These are phyloP conservation scores for Zonitis immaculata DNA, from an alignment of 2,888 invertebrate species.

Conservation along the genomic window DNA sequence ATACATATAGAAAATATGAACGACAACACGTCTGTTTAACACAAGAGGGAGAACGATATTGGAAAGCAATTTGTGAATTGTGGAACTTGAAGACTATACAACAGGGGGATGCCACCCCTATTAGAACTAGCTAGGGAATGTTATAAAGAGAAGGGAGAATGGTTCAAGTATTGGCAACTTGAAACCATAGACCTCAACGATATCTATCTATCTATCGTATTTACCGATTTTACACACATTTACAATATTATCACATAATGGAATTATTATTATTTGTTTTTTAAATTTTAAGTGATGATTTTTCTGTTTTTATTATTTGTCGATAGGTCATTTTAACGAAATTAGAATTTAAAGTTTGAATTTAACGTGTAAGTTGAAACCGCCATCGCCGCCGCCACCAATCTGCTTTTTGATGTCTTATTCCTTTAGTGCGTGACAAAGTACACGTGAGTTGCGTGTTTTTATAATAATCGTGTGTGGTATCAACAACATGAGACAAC, in stretches of 20 bases:
- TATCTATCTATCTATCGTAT: background rate
- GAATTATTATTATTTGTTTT: too few species aligned
- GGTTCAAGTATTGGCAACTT: background rate
- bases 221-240: background rate
- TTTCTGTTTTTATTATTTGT: too few species aligned
- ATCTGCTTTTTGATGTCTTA: background rate
- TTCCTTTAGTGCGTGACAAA: background rate
- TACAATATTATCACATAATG: too few species aligned
- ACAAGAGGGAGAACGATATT: constrained; percentile 38
- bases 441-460: background rate
- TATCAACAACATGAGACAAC: background rate
- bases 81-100: constrained; percentile 42
- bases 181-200: constrained; percentile 11
- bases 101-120: constrained; percentile 39
- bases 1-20: constrained; percentile 6
- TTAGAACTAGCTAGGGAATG: constrained; percentile 32
- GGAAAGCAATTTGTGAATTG: constrained; percentile 49
- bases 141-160: constrained; percentile 18
- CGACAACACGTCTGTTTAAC: constrained; percentile 17
- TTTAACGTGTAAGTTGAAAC: background rate
- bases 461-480: background rate
- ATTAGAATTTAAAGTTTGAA: too few species aligned
- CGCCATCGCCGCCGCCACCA: background rate
- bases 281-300: too few species aligned
- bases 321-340: too few species aligned